Base-by-base conservation (phyloP, 2,888 invertebrate genomes). In the Acronicta alni region DNA sequence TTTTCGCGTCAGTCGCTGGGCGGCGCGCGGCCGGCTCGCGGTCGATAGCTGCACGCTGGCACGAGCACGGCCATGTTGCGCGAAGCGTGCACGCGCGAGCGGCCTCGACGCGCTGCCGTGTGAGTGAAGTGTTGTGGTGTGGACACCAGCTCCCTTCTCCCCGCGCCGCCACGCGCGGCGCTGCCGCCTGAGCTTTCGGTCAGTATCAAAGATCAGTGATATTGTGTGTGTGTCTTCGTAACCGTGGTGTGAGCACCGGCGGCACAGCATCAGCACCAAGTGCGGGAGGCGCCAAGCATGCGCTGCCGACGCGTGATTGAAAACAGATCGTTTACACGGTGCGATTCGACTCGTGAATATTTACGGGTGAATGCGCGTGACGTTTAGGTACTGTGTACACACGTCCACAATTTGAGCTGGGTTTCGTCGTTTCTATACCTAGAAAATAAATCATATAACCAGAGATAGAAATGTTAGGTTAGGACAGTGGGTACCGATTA, bases 11-110 rank as follows among this genome's bases (percentile, higher is more conserved):
- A 90, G 90, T 89, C 90, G 89, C 88, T 85, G 84, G 88, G 88
- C 86, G 89, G 88, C 89, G 89, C 86, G 88, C 89, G 89, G 85
- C 88, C 92, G 89, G 90, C 92, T 72, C 87, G 87, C 89, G 93
- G 93, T 93, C 93, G 93, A 93, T 93, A 92, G 89, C 86, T 84
- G 87, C 86, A 80, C 82, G 85, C 82, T 81, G 80, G 81, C 78
- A 80, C 84, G 80, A 67, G 87, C 88, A 84, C 89, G 88, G 86
- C 89, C 90, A 91, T 89, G 89, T 80, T 85, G 86, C 87, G 84
- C 86, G 85, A 81, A 79, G 82, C 86, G 86, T 83, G 89, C 87
- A 86, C 91, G 90, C 89, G 90, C 88, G 82, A 79, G 82, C 83
- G 82, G 83, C 83, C 82, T 71, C 81, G 73, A 80, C 85, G 87